Conservation (phyloP, 2,797 vertebrate genomes). For the Brachyrhaphis roseni region DNA sequence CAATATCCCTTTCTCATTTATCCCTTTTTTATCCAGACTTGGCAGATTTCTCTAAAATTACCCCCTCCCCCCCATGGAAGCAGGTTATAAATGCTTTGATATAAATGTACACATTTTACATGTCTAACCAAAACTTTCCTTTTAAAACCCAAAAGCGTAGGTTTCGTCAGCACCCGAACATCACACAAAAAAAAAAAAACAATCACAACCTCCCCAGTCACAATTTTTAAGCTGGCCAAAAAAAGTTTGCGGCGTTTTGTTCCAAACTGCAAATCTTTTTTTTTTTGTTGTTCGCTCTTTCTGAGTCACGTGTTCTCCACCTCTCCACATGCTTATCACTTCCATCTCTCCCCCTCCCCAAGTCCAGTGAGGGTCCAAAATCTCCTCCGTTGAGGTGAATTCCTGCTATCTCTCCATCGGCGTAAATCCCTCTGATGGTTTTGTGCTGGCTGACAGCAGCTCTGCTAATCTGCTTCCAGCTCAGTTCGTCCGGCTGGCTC, state of each 20-base stretch:
- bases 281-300: not conserved
- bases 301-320: not conserved
- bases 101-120: not conserved
- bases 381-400: not conserved
- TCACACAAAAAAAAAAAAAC: not conserved
- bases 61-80: not conserved
- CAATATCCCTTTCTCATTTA: too few species aligned
- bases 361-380: not conserved
- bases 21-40: not conserved
- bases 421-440: conserved; percentile 29
- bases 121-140: not conserved
- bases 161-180: not conserved
- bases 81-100: not conserved
- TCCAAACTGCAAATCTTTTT: not conserved
- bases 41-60: not conserved
- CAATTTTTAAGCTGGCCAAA: not conserved
- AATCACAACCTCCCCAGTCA: not conserved
- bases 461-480: conserved; percentile 7
- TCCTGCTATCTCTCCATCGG: conserved; percentile 14
- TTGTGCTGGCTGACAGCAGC: conserved; percentile 13
- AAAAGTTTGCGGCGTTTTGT: not conserved
- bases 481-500: conserved; percentile 8
- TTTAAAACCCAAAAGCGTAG: not conserved
- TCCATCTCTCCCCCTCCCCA: not conserved
- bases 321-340: conserved; percentile 10